Conservation (phyloP, 1,140 invertebrate genomes). For the Caerostris darwini region DNA sequence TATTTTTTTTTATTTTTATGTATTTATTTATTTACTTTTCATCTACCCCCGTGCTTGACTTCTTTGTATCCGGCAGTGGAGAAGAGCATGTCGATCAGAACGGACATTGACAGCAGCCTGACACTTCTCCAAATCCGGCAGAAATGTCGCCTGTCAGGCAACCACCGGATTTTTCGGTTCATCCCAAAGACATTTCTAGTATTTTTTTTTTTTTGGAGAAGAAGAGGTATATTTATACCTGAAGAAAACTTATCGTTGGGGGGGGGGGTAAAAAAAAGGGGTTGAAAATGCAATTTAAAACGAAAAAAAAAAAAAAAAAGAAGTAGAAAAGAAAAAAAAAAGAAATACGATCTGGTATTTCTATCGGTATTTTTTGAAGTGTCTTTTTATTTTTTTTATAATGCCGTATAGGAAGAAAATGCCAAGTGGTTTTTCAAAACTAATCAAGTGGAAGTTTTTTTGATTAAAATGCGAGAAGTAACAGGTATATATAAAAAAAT, state of each 20-base stretch:
- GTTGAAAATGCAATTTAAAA: slow-evolving; percentile 31
- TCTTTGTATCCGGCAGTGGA: background rate
- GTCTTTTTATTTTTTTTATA: background rate
- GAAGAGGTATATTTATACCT: slow-evolving; percentile 44
- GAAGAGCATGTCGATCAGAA: background rate
- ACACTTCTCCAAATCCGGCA: slow-evolving; percentile 49
- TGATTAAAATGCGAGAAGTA: too few species aligned
- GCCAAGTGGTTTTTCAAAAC: background rate
- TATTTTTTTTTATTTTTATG: too few species aligned
- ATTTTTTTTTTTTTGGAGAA: background rate
- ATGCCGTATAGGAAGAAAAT: background rate
- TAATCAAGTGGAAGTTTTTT: background rate
- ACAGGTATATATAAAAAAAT: too few species aligned
- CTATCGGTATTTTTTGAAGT: background rate
- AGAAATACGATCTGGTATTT: background rate
- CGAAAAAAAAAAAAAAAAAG: background rate
- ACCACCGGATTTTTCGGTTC: background rate
- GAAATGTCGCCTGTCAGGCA: slow-evolving; percentile 39
- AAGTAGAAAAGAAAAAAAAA: background rate
- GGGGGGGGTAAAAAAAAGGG: background rate
- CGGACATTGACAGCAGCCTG: slow-evolving; percentile 55
- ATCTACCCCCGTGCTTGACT: background rate
- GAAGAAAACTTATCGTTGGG: background rate
- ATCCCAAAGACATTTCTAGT: background rate
- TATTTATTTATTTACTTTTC: slow-evolving; percentile 48